Base-by-base conservation (phyloP, 2,113 vertebrate species). In the Morone chrysops region DNA sequence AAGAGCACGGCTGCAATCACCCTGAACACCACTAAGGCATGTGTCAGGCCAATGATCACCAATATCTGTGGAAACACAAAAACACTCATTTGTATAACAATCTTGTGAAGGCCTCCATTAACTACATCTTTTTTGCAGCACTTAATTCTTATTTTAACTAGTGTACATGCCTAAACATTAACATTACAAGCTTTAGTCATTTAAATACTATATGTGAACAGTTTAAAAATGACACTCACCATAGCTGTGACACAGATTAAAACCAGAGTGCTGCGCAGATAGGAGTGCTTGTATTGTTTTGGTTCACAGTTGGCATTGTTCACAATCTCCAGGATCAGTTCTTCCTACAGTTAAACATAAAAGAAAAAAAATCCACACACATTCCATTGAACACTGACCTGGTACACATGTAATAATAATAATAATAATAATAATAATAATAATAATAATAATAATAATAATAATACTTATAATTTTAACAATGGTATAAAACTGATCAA, bases 41-140 rank as follows among this genome's bases (percentile, higher is more conserved):
- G 96, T 1, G 98, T 95, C 31, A 98, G 92, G 75, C 97, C 97
- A 0, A 99, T 97, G 84, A 98, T 94, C 87, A 98, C 38, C 65
- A 91, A 69, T 48, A 99, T 96, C 98, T 99, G 93, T 43, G 86
- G 18, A 81, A 77, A 92, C n/a, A 81, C 43, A 79, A 56, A 71
- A 74, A 84, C 20, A 70, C 13, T 62, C 0, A 61, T n/a, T 75
- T 70, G 14, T 40, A 12, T 8, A 31, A 74, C 6, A 17, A 22
- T 25, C 14, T 38, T 56, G 1, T 50, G 31, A 57, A n/a, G 31
- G 36, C 43, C 16, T 51, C 4, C 16, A 45, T 40, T 69, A 63
- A 53, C 31, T 22, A 20, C 5, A 6, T 69, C 0, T 51, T n/a
- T 63, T 51, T 31, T 25, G 13, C 13, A n/a, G 11, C 45, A 14